phyloP scores from a whole-genome alignment of 1,140 invertebrate species.

The Hestina assimilis region DNA sequence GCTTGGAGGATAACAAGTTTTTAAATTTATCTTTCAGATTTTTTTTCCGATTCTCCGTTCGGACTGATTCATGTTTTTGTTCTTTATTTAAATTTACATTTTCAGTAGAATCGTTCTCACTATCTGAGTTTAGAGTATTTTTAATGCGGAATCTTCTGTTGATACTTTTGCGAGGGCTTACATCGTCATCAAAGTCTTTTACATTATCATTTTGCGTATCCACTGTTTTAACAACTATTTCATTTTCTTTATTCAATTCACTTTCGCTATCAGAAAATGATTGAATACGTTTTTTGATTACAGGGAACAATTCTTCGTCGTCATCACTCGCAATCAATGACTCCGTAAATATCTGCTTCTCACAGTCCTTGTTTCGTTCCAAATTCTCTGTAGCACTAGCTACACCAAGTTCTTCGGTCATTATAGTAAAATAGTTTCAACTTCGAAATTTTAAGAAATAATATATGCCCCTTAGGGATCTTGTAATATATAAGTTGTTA shows the following conservation, averaged over 20 bases:
- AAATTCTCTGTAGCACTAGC: not conserved
- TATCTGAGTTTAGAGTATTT: slow-evolving; percentile 16
- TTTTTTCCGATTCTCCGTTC: slow-evolving; percentile 50
- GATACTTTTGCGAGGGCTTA: not conserved
- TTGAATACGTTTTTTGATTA: slow-evolving; percentile 32
- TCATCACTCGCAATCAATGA: slow-evolving; percentile 17
- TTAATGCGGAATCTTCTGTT: slow-evolving; percentile 26
- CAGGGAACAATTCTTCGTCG: slow-evolving; percentile 9
- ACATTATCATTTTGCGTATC: not conserved
- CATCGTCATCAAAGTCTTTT: not conserved
- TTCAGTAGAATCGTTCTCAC: slow-evolving; percentile 5
- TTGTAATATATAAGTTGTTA: no score
- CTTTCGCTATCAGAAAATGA: slow-evolving; percentile 49
- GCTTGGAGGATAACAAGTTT: slow-evolving; percentile 25
- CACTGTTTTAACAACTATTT: not conserved
- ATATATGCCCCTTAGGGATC: no score
- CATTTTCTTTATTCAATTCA: slow-evolving; percentile 37
- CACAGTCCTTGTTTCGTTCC: not conserved
- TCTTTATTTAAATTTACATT: slow-evolving; percentile 1
- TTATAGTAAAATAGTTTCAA: not conserved
- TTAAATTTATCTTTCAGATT: slow-evolving; percentile 57
- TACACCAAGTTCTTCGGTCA: not conserved
- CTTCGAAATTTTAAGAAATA: no score
- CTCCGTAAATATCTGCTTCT: not conserved
- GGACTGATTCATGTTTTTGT: slow-evolving; percentile 11